Conservation (phyloP, 1,140 invertebrate genomes). For the Lepidostoma basale region DNA sequence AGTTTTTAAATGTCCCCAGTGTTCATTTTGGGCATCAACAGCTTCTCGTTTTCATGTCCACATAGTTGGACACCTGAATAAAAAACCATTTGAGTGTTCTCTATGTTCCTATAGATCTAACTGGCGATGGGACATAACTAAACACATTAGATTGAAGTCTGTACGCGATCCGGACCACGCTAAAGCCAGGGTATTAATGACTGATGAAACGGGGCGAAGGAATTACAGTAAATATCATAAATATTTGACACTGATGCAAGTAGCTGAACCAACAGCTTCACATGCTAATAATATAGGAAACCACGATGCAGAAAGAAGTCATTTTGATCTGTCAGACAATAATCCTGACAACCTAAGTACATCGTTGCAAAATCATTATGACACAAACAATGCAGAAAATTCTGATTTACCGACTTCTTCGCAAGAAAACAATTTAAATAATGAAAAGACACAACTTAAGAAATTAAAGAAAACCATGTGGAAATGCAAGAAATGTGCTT, state of each 20-base stretch:
- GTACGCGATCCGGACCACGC: constrained; percentile 80
- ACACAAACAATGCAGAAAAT: constrained; percentile 4
- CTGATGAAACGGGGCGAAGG: constrained; percentile 86
- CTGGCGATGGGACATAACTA: constrained; percentile 95
- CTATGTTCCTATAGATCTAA: constrained; percentile 91
- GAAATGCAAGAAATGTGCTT: constrained; percentile 86
- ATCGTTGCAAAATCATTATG: not conserved
- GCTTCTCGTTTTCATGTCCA: constrained; percentile 93
- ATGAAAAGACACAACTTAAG: constrained; percentile 49
- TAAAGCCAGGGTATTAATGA: constrained; percentile 82
- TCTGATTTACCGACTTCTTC: not conserved
- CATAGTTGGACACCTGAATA: constrained; percentile 89
- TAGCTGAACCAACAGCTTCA: constrained; percentile 47
- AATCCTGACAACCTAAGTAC: not conserved
- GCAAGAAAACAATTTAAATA: not conserved
- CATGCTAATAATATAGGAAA: constrained; percentile 38
- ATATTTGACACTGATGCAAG: constrained; percentile 77
- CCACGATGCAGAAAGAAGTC: constrained; percentile 12
- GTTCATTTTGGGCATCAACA: constrained; percentile 87
- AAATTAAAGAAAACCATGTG: constrained; percentile 55
- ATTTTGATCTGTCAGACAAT: constrained; percentile 27
- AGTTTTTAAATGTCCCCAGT: constrained; percentile 90
- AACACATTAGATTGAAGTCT: constrained; percentile 90
- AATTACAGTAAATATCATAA: constrained; percentile 94
- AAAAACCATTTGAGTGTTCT: constrained; percentile 94